These are phyloP conservation scores for Ceyx cyanopectus DNA, from an alignment of 2,113 vertebrate species.

Conservation along the genomic window DNA sequence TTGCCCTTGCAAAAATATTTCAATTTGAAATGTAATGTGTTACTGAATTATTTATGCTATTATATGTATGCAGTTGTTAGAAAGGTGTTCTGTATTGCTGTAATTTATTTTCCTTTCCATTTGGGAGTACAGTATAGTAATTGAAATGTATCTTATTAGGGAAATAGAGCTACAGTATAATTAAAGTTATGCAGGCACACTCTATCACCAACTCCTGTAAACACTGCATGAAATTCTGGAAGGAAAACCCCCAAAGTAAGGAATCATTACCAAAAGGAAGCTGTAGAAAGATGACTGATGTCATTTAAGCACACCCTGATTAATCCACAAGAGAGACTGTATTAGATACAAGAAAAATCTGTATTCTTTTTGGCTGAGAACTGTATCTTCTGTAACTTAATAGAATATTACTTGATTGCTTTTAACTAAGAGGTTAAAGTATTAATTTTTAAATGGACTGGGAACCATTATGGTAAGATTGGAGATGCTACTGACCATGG, in stretches of 20 bases:
- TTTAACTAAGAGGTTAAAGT: background rate
- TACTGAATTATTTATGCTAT: slow-evolving; percentile 23
- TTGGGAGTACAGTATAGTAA: background rate
- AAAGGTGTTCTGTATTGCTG: background rate
- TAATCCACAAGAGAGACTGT: background rate
- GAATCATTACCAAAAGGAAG: background rate
- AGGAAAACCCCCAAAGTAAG: background rate
- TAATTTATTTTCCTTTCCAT: slow-evolving; percentile 29
- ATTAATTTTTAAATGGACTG: background rate
- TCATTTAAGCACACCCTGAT: background rate
- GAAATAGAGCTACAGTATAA: background rate
- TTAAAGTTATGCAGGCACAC: background rate
- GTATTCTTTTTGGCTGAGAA: background rate
- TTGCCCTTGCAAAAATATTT: slow-evolving; percentile 7
- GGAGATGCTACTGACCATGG: background rate
- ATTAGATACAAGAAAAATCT: background rate
- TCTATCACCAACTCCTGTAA: background rate
- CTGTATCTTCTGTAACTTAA: background rate
- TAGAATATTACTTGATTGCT: background rate
- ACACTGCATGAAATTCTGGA: background rate
- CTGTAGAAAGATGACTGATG: background rate
- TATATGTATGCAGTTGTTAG: background rate
- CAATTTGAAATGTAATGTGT: background rate
- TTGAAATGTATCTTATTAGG: background rate
- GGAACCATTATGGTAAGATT: background rate